Percentiles rank a stretch among this genome's conserved stretches.
Evolutionary conservation across 2,888 invertebrate genomes (phyloP).

Genomic region (Allophyes oxyacanthae): DNA sequence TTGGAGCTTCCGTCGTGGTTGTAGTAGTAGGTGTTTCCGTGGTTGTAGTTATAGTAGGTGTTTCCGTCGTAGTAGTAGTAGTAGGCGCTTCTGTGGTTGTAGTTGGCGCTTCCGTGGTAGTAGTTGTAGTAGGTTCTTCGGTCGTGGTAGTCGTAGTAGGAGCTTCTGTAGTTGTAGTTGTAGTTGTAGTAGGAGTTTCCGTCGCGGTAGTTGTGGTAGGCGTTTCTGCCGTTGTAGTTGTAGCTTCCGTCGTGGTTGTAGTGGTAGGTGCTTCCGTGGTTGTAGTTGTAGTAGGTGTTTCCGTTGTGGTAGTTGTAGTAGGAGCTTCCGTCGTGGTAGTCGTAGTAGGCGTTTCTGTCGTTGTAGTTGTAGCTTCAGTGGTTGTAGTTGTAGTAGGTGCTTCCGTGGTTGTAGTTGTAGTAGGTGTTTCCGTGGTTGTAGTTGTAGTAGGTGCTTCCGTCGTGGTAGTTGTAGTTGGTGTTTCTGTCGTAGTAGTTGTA

Average conservation of each 20-base stretch:
- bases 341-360: no score
- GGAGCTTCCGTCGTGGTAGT: no score
- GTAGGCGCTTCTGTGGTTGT: background rate
- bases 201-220: background rate
- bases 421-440: no score
- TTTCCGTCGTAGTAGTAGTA: background rate
- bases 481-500: no score
- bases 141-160: background rate
- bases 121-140: background rate
- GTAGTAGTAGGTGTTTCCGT: conserved; percentile 7
- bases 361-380: no score
- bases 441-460: no score
- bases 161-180: conserved; percentile 2
- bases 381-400: no score
- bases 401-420: no score
- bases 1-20: conserved; percentile 3
- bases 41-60: background rate
- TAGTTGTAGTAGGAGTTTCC: conserved; percentile 11
- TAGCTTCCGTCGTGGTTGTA: conserved; percentile 8
- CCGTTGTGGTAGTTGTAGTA: conserved; percentile 6
- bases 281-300: conserved; percentile 1
- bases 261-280: conserved; percentile 6
- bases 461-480: no score
- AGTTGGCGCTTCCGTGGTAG: conserved; percentile 9
- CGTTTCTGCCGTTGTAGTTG: background rate